Percentiles rank a stretch among this genome's conserved stretches.
phyloP scores from a whole-genome alignment of 92 coral and sea anemone species.

The Palythoa caribaeorum region DNA sequence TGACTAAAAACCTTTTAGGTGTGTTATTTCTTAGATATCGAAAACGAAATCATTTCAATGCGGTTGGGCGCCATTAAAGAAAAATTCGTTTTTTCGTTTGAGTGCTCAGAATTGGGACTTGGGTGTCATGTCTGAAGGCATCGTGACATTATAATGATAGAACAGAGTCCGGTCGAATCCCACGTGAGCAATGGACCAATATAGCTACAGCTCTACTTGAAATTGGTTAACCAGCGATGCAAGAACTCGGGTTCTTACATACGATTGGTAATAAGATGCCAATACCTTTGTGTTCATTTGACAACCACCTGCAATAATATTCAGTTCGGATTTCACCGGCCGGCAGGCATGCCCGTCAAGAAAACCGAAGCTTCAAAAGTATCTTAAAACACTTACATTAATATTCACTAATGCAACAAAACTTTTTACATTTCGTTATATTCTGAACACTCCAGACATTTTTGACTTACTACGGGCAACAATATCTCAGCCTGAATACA shows the following conservation, averaged over 20 bases:
- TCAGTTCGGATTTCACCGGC: conserved; percentile 6
- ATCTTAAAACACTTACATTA: not conserved
- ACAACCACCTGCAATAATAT: conserved; percentile 32
- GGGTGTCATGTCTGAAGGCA: not conserved
- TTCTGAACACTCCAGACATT: not conserved
- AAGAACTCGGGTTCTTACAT: not conserved
- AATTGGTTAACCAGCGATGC: not conserved
- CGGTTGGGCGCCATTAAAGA: not conserved
- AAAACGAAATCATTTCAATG: not conserved
- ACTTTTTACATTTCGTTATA: not conserved
- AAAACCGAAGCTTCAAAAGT: not conserved
- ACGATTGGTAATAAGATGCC: conserved; percentile 10
- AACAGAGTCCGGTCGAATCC: not conserved
- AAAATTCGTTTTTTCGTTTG: not conserved
- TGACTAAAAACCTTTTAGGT: not conserved
- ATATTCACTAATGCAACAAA: not conserved
- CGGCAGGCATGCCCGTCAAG: not conserved
- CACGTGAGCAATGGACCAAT: not conserved
- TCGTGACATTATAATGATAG: not conserved
- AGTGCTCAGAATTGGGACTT: not conserved
- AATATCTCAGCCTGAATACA: not conserved
- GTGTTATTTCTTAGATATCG: not conserved
- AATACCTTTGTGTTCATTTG: conserved; percentile 8
- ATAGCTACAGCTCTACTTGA: conserved; percentile 1
- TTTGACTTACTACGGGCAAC: not conserved